A percentile compares a stretch with the other conserved stretches of the same genome.
Conservation (phyloP, 2,113 vertebrate species). For the Ciconia maguari region DNA sequence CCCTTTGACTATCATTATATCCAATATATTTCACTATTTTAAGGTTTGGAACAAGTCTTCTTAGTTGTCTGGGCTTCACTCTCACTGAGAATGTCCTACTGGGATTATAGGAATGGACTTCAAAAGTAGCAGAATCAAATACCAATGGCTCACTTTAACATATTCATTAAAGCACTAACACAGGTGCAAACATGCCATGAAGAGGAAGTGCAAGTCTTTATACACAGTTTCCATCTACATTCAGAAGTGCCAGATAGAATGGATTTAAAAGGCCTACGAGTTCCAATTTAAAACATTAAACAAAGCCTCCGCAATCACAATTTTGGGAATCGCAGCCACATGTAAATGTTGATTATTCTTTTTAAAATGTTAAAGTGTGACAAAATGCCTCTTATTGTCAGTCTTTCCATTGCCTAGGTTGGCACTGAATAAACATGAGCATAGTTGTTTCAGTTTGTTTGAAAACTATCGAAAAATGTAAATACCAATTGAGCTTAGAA, state of each 20-base stretch:
- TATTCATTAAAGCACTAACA: neutral
- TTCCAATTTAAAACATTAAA: neutral
- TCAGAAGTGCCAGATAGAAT: neutral
- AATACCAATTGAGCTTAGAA: conserved; percentile 14
- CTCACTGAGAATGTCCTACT: neutral
- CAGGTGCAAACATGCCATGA: neutral
- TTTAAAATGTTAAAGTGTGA: neutral
- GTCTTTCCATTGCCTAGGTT: neutral
- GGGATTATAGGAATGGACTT: neutral
- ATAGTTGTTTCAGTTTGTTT: neutral
- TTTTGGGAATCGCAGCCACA: neutral
- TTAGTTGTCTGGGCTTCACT: neutral
- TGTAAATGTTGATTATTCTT: neutral
- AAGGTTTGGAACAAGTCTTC: neutral
- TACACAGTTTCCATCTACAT: neutral
- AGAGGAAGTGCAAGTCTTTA: neutral
- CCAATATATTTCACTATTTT: neutral
- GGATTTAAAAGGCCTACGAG: neutral
- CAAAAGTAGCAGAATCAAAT: neutral
- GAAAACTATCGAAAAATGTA: conserved; percentile 36
- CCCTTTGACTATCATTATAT: neutral
- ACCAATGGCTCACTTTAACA: neutral
- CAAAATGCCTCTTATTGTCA: neutral
- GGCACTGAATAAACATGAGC: neutral
- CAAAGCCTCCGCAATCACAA: neutral